Evolutionary conservation across 1,140 invertebrate genomes (phyloP).

Genomic region (Proales similis): DNA sequence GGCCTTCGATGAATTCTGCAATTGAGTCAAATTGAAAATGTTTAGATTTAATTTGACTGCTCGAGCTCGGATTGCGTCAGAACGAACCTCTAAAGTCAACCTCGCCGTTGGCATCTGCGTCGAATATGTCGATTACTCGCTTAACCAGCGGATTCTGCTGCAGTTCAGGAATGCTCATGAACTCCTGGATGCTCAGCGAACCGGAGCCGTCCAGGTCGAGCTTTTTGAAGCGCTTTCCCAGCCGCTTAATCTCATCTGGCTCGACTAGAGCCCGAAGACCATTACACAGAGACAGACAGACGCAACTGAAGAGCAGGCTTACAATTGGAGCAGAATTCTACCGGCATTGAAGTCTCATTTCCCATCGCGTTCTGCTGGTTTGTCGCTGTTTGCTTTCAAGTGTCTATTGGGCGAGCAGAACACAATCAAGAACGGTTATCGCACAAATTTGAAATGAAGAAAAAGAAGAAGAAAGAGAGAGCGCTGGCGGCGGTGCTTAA

Average conservation of each 20-base stretch:
- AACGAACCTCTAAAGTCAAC: slow-evolving; percentile 75
- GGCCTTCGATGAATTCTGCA: slow-evolving; percentile 94
- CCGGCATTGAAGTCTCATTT: slow-evolving; percentile 27
- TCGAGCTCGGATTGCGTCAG: no score
- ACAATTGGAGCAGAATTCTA: slow-evolving; percentile 37
- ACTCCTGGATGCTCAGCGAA: slow-evolving; percentile 91
- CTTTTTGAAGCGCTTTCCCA: slow-evolving; percentile 93
- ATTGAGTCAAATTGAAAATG: not conserved
- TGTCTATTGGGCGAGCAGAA: no score
- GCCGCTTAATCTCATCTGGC: slow-evolving; percentile 89
- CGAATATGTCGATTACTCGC: slow-evolving; percentile 96
- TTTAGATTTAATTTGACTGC: not conserved
- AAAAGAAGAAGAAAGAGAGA: no score
- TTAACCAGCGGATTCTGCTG: slow-evolving; percentile 97
- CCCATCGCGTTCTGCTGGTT: no score
- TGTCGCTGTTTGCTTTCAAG: no score
- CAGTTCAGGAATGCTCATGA: slow-evolving; percentile 93
- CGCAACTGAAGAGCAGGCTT: not conserved
- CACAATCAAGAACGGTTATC: no score
- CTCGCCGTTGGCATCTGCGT: slow-evolving; percentile 96
- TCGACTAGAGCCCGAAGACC: slow-evolving; percentile 61
- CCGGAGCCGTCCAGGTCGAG: slow-evolving; percentile 95
- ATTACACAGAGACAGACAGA: not conserved
- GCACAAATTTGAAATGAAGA: no score
- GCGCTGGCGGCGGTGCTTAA: no score